phyloP scores from a whole-genome alignment of 1,140 invertebrate genomes.

The Pseudoatta argentina region DNA sequence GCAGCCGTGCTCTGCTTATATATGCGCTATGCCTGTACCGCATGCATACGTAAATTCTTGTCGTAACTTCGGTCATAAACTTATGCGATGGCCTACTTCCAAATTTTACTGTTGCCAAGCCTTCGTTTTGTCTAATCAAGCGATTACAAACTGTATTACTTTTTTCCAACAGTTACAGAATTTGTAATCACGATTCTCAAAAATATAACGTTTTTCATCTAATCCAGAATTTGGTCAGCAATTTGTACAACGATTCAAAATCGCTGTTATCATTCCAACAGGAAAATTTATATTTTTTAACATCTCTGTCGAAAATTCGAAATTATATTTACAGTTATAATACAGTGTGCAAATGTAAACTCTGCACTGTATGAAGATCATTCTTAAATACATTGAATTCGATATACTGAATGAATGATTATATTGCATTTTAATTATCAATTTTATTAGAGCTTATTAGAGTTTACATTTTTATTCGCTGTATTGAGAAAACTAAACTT shows the following conservation, averaged over 20 bases:
- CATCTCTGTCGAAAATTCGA: background rate
- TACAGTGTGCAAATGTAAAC: background rate
- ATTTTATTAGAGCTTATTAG: background rate
- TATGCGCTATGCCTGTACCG: conserved; percentile 10
- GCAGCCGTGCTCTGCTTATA: conserved; percentile 13
- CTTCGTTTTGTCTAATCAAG: background rate
- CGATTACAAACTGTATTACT: background rate
- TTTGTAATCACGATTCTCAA: background rate
- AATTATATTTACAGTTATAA: background rate
- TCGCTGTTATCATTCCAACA: background rate
- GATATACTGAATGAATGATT: background rate
- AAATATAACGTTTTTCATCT: background rate
- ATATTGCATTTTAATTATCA: background rate
- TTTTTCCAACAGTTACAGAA: background rate
- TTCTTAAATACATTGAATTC: background rate
- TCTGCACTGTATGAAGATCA: no score
- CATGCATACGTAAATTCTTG: conserved; percentile 58
- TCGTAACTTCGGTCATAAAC: conserved; percentile 52
- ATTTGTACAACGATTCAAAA: background rate
- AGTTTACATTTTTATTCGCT: background rate
- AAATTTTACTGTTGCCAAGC: conserved; percentile 44
- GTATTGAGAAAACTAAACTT: background rate
- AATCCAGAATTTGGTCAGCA: background rate
- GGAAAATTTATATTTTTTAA: background rate
- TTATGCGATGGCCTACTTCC: conserved; percentile 43